Base-by-base conservation (phyloP, 2,797 vertebrate species). In the Monodelphis domestica region DNA sequence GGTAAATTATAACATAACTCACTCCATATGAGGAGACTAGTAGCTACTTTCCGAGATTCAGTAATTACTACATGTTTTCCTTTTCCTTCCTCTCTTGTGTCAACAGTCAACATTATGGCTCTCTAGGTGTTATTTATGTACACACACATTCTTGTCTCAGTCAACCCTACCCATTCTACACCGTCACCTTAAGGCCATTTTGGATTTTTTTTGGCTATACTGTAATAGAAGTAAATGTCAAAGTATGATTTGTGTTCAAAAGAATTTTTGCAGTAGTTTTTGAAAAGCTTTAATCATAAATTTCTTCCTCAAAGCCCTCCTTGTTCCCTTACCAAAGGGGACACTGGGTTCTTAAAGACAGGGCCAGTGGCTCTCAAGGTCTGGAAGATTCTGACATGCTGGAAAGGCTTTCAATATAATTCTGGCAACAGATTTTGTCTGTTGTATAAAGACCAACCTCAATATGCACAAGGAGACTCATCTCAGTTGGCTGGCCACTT, bases 1-100 rank as follows among this genome's bases (percentile, higher is more conserved):
- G 90, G 94, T 94, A 87, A 94, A 84, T 91, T 94, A 94, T 95
- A 94, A 88, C 54, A 7, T 63, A 93, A 53, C 55, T 93, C 94
- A 90, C 59, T 92, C 52, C 70, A 55, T 94, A 89, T 59, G 14
- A 52, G 29, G 12, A 93, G 57, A 90, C 54, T 88, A 91, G 30
- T 95, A 94, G 94, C 93, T 94, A 78, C 88, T 93, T 91, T 92
- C 87, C 93, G 51, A 94, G 93, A 88, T 63, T 54, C 9, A 2
- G n/a, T 94, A 87, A 95, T 94, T 94, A 89, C 30, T 92, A 0
- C 78, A 87, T 93, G 56, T 57, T 78, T 30, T 90, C 50, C 26
- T 50, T 78, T 91, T 78, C 70, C 55, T 87, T 91, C 30, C 59
- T 94, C 38, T 12, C 24, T 84, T 55, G 15, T 11, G 24, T 78